A percentile compares a stretch with the other conserved stretches of the same genome.
phyloP scores from a whole-genome alignment of 2,888 invertebrate species.

The Tinea trinotella region DNA sequence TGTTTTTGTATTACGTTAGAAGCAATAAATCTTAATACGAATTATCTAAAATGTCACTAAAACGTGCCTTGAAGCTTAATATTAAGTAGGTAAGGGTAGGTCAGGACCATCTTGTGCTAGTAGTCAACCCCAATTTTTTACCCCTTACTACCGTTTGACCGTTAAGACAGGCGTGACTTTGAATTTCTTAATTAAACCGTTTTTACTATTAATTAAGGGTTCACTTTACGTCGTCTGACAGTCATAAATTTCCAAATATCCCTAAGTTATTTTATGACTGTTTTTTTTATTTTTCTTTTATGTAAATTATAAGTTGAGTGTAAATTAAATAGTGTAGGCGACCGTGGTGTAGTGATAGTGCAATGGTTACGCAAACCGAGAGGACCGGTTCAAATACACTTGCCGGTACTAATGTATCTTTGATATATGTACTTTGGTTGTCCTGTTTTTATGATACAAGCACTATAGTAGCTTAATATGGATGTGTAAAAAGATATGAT shows the following conservation, averaged over 20 bases:
- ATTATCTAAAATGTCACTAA: neutral
- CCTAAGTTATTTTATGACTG: neutral
- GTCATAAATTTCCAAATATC: conserved; percentile 16
- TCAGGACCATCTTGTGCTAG: neutral
- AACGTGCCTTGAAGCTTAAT: neutral
- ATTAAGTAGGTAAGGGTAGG: neutral
- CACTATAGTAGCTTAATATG: too few species aligned
- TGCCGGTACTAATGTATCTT: too few species aligned
- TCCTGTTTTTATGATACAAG: too few species aligned
- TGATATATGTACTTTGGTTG: too few species aligned
- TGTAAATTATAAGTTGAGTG: neutral
- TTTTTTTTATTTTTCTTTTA: neutral
- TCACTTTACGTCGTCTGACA: conserved; percentile 6
- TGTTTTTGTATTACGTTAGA: too few species aligned
- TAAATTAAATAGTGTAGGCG: too few species aligned
- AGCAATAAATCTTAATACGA: too few species aligned
- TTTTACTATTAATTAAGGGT: conserved; percentile 6
- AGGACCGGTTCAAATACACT: too few species aligned
- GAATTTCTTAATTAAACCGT: conserved; percentile 17
- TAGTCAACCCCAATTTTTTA: neutral
- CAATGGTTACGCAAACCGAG: too few species aligned
- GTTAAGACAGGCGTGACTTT: conserved; percentile 18
- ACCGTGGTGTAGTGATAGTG: too few species aligned
- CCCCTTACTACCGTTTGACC: neutral
- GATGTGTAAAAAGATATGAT: too few species aligned